Conservation (phyloP, 2,888 invertebrate genomes). For the Cepaea hortensis region DNA sequence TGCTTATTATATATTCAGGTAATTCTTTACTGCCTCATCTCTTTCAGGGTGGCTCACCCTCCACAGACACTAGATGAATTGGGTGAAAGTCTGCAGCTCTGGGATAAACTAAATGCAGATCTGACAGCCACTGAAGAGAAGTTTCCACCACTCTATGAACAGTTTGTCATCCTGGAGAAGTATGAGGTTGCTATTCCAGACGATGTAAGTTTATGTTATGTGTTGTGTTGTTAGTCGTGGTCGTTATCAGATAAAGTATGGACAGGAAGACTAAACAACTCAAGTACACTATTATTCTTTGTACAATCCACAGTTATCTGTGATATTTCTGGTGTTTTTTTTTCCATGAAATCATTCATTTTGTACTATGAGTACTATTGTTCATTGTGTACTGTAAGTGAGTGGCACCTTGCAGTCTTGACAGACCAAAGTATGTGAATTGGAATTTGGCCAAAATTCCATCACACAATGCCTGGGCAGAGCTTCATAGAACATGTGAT, state of each 20-base stretch:
- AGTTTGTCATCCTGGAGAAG: conserved; percentile 82
- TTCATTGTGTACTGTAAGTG: too few species aligned
- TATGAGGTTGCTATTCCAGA: conserved; percentile 85
- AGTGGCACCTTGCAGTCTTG: too few species aligned
- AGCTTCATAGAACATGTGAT: too few species aligned
- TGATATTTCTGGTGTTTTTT: background rate
- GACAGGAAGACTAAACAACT: too few species aligned
- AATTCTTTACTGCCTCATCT: background rate
- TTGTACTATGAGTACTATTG: too few species aligned
- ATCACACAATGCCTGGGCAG: too few species aligned
- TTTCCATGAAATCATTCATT: background rate
- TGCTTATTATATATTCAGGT: background rate
- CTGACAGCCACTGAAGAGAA: conserved; percentile 82
- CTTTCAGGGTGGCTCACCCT: conserved; percentile 80
- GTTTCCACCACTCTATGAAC: conserved; percentile 86
- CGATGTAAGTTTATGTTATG: conserved; percentile 76
- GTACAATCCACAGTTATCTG: background rate
- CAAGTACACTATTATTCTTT: too few species aligned
- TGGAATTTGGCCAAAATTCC: too few species aligned
- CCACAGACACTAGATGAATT: conserved; percentile 87
- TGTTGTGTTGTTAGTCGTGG: too few species aligned
- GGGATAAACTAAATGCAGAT: conserved; percentile 83
- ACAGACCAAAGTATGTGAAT: too few species aligned
- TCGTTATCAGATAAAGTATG: too few species aligned
- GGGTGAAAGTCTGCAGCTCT: conserved; percentile 82